A percentile compares a stretch with the other conserved stretches of the same genome.
Evolutionary conservation across 2,113 vertebrate genomes (phyloP).

Genomic region (Vombatus ursinus): DNA sequence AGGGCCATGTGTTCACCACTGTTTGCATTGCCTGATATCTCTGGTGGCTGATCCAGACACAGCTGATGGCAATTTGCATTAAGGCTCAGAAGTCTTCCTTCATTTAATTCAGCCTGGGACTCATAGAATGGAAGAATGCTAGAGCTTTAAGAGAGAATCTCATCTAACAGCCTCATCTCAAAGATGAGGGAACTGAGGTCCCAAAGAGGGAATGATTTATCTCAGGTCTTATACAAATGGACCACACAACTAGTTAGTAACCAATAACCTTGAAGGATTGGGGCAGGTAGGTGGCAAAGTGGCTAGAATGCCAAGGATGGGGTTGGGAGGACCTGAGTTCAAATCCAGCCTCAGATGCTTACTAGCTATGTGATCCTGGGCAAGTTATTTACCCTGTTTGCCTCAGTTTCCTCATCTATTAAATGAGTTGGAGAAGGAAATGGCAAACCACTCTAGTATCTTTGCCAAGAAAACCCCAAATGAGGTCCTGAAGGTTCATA

Average conservation of each 20-base stretch:
- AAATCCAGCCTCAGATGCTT: no score
- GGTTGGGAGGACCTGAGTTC: no score
- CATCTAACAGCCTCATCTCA: not conserved
- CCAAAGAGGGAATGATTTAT: not conserved
- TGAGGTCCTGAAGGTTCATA: no score
- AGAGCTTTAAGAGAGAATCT: not conserved
- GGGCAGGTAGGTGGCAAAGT: not conserved
- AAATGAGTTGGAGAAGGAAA: no score
- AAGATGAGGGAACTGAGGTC: not conserved
- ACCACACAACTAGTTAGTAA: not conserved
- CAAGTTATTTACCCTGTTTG: no score
- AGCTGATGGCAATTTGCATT: conserved; percentile 33
- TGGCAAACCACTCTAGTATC: no score
- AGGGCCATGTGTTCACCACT: conserved; percentile 34
- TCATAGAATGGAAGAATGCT: not conserved
- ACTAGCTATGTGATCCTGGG: no score
- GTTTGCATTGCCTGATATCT: conserved; percentile 36
- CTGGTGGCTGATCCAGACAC: conserved; percentile 10
- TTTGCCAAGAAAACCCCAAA: no score
- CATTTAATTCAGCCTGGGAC: conserved; percentile 40
- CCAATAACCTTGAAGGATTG: not conserved
- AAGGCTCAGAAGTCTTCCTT: conserved; percentile 36
- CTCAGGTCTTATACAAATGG: not conserved
- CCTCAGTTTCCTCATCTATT: no score
- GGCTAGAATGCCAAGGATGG: no score